Base-by-base conservation (phyloP, 2,888 invertebrate genomes). In the Ctenicera cuprea region DNA sequence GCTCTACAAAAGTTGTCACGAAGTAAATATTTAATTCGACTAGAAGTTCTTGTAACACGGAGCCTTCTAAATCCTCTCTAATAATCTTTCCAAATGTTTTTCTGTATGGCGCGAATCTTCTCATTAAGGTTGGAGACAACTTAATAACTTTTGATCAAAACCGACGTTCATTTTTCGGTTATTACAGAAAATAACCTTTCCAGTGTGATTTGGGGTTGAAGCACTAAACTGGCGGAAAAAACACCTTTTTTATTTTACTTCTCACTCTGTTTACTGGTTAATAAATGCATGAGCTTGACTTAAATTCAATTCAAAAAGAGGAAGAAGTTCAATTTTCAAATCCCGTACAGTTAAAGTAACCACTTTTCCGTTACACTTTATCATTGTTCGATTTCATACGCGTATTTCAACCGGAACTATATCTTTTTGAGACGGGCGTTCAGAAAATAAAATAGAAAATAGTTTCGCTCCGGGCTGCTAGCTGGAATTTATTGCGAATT, bases 401-500 rank as follows among this genome's bases (percentile, higher is more conserved):
- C n/a, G n/a, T 26, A 52, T 52, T 52, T 57, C 16, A 57, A 4
- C 16, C 11, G 12, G 9, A 26, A 57, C 3, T 57, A 26, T 14
- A 37, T 0, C 37, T 57, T 18, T 54, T 11, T 33, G 9, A 38
- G 54, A 22, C 20, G 22, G 14, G 4, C 18, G 9, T 20, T 41
- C 12, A 11, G n/a, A 12, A 33, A 63, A 70, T 52, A 70, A 65
- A 63, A 69, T 12, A n/a, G 33, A 59, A 57, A 68, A 64, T 37
- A 37, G 41, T 43, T 62, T 43, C 3, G 67, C 52, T 63, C 18
- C 16, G 16, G 45, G 71, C 71, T 16, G 48, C 52, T 43, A 57
- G 48, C 54, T 14, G 57, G 41, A 69, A 73, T 73, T 73, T 73
- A 73, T 73, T 20, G 68, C 57, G 59, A 64, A 64, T 64, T 68